Evolutionary conservation across 2,797 vertebrate genomes (phyloP), one percentile per base, ranked within the genome.

Genomic region (Chiropotes sagulatus): DNA sequence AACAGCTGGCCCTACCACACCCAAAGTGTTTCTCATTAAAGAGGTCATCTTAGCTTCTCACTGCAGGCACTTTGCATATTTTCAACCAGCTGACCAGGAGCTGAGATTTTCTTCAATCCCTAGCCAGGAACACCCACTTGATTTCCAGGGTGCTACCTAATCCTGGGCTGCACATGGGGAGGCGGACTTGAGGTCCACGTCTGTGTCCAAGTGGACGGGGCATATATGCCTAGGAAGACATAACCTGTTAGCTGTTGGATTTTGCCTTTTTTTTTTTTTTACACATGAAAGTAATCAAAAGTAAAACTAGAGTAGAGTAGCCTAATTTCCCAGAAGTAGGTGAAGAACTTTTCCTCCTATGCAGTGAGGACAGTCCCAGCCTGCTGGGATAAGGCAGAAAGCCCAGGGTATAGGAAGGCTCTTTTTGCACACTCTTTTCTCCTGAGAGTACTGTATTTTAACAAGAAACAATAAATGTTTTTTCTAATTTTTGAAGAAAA

Each of bases 381-480:
- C 93, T 96, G 76, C 72, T 93, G 92, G 83, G 98, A 80, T 79
- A 97, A 82, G 36, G 91, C 90, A 93, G 67, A 48, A 96, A 96
- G 95, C 44, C 52, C 50, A 87, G 84, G 93, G 46, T 87, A 58
- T 93, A 97, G 91, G 94, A 84, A 84, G 81, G 86, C 30, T 86
- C 54, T 72, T 97, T 96, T 95, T 97, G 36, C 96, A 94, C 75
- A 96, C 97, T 97, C 86, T 97, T 91, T 90, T 97, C 93, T 96
- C 87, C 96, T 88, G 88, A 98, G 88, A 97, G 44, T 1, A 28
- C 83, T 67, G 61, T 92, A 14, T 96, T 92, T 97, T 97, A 93
- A 1, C 89, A 81, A 75, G 95, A 98, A 90, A 97, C 93, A 99
- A 98, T 99, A 99, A 99, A 98, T 81, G 82, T 72, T 98, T 85